Conservation (phyloP, 64 coral and sea anemone genomes). For the Actinia tenebrosa region DNA sequence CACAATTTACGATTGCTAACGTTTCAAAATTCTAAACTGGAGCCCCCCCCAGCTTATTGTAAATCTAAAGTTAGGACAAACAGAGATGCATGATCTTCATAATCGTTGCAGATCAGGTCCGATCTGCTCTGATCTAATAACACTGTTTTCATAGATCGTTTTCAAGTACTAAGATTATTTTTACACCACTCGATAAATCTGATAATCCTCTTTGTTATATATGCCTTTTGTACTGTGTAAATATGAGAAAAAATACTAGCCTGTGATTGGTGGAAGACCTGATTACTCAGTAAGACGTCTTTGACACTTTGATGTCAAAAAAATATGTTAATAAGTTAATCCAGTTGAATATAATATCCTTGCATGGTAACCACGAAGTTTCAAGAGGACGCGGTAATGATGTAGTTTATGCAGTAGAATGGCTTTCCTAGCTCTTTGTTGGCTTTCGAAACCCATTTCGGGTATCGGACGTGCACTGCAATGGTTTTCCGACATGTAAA, state of each 20-base stretch:
- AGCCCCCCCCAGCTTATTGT: no score
- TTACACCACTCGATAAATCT: neutral
- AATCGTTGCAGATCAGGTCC: no score
- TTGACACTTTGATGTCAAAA: conserved; percentile 1
- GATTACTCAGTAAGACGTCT: neutral
- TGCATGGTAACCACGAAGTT: neutral
- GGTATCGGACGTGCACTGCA: neutral
- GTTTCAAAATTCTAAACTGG: no score
- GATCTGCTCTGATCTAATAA: neutral
- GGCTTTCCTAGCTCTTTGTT: conserved; percentile 7
- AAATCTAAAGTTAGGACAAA: no score
- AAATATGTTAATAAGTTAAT: conserved; percentile 15
- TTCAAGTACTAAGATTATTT: neutral
- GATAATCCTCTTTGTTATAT: neutral
- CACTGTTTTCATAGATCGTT: neutral
- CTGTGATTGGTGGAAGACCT: neutral
- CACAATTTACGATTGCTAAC: no score
- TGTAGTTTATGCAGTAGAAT: neutral
- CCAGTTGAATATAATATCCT: neutral
- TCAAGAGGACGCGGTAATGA: neutral
- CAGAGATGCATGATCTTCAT: no score
- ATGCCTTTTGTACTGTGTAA: neutral
- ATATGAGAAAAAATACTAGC: neutral
- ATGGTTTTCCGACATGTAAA: neutral
- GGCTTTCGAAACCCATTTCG: neutral